A percentile compares a stretch with the other conserved stretches of the same genome.
These are phyloP conservation scores for Phaethon lepturus DNA, from an alignment of 2,113 vertebrate species.

Conservation along the genomic window DNA sequence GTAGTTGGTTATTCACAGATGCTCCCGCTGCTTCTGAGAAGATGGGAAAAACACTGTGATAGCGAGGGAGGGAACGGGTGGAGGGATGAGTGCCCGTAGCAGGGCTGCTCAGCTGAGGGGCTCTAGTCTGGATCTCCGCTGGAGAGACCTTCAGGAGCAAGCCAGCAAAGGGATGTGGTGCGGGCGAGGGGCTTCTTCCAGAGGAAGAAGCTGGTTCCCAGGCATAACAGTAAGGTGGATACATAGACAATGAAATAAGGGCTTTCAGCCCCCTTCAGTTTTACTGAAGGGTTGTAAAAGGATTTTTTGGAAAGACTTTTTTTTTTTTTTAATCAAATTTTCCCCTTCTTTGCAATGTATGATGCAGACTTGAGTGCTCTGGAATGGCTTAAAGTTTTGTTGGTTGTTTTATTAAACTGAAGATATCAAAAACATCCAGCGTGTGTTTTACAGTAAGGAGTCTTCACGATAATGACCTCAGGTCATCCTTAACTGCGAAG, in stretches of 20 bases:
- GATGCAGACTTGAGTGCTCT: not conserved
- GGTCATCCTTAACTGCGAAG: not conserved
- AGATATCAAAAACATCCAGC: not conserved
- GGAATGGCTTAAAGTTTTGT: not conserved
- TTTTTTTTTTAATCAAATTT: not conserved
- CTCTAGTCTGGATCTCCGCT: too few relatives aligned
- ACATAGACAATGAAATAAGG: not conserved
- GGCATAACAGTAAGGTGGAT: not conserved
- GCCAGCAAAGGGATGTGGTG: rapidly evolving
- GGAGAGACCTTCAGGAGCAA: not conserved
- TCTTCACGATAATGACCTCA: not conserved
- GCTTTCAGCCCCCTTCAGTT: not conserved
- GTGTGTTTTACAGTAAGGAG: not conserved
- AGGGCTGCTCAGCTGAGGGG: not conserved
- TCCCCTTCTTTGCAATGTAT: not conserved
- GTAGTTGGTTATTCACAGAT: not conserved
- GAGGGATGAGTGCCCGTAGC: not conserved
- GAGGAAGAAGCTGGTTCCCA: not conserved
- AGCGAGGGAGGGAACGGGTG: too few relatives aligned
- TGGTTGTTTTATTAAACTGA: not conserved
- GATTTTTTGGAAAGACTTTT: not conserved
- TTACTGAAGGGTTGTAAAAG: not conserved
- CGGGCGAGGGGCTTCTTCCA: not conserved
- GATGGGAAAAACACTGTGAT: rapidly evolving
- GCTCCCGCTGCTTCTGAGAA: not conserved